Conservation (phyloP, 2,888 invertebrate genomes). For the Abrostola triplasia region DNA sequence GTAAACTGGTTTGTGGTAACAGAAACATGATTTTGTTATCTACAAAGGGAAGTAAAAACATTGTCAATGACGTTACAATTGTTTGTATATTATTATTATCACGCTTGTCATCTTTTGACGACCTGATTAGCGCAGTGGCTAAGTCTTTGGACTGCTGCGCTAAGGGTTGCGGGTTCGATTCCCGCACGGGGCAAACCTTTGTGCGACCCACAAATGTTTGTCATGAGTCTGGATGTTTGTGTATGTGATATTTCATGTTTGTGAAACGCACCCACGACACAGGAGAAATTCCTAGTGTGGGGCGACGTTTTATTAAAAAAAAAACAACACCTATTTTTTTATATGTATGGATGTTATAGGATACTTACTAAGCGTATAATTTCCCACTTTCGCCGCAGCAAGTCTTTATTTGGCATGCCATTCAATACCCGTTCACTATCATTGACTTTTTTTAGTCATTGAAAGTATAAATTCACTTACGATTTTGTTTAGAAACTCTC, state of each 20-base stretch:
- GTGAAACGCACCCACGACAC: too few species aligned
- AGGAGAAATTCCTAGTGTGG: too few species aligned
- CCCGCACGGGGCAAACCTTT: too few species aligned
- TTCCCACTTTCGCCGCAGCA: constrained; percentile 24
- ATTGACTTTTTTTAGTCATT: constrained; percentile 7
- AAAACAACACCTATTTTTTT: neutral
- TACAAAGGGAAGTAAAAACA: constrained; percentile 22
- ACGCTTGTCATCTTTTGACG: too few species aligned
- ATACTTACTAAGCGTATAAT: constrained; percentile 19
- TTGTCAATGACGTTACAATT: neutral
- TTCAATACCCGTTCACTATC: constrained; percentile 25
- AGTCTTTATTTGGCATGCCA: constrained; percentile 19
- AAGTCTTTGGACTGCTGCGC: too few species aligned
- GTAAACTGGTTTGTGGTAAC: too few species aligned
- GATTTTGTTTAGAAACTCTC: neutral
- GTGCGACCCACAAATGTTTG: too few species aligned
- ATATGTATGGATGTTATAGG: constrained; percentile 9
- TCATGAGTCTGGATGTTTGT: too few species aligned
- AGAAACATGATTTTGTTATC: constrained; percentile 5
- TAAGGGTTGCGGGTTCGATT: too few species aligned
- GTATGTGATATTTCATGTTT: too few species aligned
- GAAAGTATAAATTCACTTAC: constrained; percentile 22
- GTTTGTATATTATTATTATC: neutral
- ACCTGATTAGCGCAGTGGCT: too few species aligned
- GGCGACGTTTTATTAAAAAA: too few species aligned